A percentile compares a stretch with the other conserved stretches of the same genome.
Conservation (phyloP, 92 coral and sea anemone species). For the Epizoanthus illoricatus region DNA sequence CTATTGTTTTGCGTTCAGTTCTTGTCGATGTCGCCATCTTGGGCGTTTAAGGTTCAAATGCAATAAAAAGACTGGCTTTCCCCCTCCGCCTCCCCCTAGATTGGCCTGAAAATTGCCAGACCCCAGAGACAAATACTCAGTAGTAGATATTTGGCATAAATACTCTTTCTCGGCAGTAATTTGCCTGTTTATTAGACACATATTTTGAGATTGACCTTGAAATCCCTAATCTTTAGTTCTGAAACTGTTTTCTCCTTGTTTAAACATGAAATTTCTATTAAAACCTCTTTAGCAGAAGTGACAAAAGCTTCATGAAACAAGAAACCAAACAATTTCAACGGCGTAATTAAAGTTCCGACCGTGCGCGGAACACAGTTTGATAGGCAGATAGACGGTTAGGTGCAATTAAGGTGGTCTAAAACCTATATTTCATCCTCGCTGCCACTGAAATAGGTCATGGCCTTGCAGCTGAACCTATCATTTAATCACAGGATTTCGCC, state of each 20-base stretch:
- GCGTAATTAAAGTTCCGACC: constrained; percentile 2
- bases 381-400: constrained; percentile 1
- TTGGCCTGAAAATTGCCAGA: too few species aligned
- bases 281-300: constrained; percentile 14
- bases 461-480: constrained; percentile 18
- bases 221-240: not conserved
- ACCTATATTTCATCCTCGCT: constrained; percentile 22
- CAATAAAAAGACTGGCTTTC: too few species aligned
- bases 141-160: not conserved
- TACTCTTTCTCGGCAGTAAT: not conserved
- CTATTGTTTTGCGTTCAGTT: too few species aligned
- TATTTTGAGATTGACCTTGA: not conserved
- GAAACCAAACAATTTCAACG: constrained; percentile 18
- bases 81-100: too few species aligned
- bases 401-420: constrained; percentile 40
- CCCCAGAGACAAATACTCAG: not conserved
- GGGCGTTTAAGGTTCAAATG: too few species aligned
- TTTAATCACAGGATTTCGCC: not conserved
- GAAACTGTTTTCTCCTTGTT: not conserved
- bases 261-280: constrained; percentile 26
- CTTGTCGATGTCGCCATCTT: too few species aligned
- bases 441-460: constrained; percentile 37
- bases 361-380: constrained; percentile 14
- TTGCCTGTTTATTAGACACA: not conserved
- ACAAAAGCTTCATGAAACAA: constrained; percentile 20